Evolutionary conservation across 2,888 invertebrate species (phyloP).

Genomic region (Zygogramma bicolorata): DNA sequence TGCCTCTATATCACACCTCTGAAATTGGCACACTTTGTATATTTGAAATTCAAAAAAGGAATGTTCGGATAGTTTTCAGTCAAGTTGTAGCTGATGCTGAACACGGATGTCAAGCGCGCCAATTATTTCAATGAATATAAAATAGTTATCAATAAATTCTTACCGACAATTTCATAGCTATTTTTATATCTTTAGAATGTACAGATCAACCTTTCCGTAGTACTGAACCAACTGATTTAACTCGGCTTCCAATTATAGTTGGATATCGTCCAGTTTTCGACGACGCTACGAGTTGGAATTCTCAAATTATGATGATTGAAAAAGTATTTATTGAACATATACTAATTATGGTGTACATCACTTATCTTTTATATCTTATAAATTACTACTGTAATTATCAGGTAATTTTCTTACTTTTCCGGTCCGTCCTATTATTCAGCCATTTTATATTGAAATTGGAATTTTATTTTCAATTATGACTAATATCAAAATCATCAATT

Average conservation of each 20-base stretch:
- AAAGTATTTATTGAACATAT: slow-evolving; percentile 40
- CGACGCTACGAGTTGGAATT: slow-evolving; percentile 11
- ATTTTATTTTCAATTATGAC: slow-evolving; percentile 17
- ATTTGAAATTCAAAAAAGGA: too few species aligned
- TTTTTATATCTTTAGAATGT: slow-evolving; percentile 8
- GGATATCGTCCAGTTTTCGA: neutral
- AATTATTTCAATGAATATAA: neutral
- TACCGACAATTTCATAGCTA: neutral
- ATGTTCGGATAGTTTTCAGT: too few species aligned
- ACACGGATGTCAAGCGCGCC: neutral
- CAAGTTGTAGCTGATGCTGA: too few species aligned
- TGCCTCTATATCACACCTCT: too few species aligned
- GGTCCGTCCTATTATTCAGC: neutral
- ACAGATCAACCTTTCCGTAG: neutral
- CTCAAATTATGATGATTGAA: slow-evolving; percentile 30
- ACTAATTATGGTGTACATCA: slow-evolving; percentile 37
- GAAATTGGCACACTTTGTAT: too few species aligned
- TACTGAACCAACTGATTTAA: neutral
- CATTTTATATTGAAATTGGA: slow-evolving; percentile 17
- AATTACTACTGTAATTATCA: slow-evolving; percentile 41
- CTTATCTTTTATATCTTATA: slow-evolving; percentile 40
- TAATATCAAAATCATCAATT: slow-evolving; percentile 6
- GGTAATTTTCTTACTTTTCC: slow-evolving; percentile 34
- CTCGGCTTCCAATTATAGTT: neutral
- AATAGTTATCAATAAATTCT: slow-evolving; percentile 3